These are phyloP conservation scores for Bombus superbus DNA, from an alignment of 1,140 invertebrate species.

Conservation along the genomic window DNA sequence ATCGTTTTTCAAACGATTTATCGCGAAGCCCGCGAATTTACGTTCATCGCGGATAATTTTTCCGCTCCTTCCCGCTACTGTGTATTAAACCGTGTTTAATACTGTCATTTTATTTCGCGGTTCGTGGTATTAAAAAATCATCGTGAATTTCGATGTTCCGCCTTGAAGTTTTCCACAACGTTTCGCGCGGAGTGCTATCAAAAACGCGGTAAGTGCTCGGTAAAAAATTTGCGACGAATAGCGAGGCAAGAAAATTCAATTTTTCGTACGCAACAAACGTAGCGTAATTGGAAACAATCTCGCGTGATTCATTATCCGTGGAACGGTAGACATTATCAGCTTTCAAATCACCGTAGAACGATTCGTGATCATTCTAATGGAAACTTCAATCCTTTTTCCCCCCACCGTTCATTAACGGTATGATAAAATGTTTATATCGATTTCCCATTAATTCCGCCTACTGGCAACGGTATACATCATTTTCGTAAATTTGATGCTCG, in stretches of 20 bases:
- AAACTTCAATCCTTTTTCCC: slow-evolving; percentile 14
- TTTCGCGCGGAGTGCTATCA: neutral
- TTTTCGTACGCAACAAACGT: neutral
- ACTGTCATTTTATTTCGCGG: neutral
- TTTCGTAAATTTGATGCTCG: neutral
- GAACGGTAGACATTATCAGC: neutral
- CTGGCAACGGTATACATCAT: neutral
- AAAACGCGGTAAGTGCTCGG: neutral
- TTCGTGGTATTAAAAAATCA: neutral
- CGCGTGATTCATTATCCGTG: neutral
- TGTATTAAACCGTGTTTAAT: neutral
- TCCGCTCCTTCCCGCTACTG: neutral
- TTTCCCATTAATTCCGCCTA: slow-evolving; percentile 29
- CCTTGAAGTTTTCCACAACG: no score
- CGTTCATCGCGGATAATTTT: neutral
- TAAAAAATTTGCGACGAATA: neutral
- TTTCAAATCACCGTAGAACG: neutral
- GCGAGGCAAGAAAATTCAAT: neutral
- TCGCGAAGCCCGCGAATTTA: neutral
- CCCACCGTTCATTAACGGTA: neutral
- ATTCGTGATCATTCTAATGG: slow-evolving; percentile 14
- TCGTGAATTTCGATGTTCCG: neutral
- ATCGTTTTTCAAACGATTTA: neutral
- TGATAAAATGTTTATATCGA: slow-evolving; percentile 28
- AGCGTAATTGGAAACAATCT: neutral